Evolutionary conservation across 2,888 invertebrate species (phyloP), one percentile per base, ranked within the genome.

Genomic region (Argyresthia albistria): DNA sequence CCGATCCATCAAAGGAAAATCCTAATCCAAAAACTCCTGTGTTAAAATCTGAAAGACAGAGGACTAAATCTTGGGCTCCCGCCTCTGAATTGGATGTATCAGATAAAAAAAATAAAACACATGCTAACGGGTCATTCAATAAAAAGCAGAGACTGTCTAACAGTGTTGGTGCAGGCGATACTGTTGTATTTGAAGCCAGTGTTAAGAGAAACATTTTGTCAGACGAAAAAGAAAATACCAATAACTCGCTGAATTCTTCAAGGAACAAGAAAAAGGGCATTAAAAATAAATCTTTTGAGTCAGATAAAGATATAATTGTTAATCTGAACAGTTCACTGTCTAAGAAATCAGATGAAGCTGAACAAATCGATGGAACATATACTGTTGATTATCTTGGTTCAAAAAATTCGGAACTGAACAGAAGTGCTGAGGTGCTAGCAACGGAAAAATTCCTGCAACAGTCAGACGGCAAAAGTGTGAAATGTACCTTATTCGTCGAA

Each of bases 401-500:
- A 14, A 7, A 45, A 45, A 14, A 10, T 39, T 25, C n/a, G 43
- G 55, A 10, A 59, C 43, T 60, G 60, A 57, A n/a, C 25, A 25
- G 25, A 25, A 25, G 25, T 25, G 25, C 25, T 6, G 25, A 25
- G 6, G 25, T 25, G 6, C 10, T 10, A 14, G 45, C 14, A 35
- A 60, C 66, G 35, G 58, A 59, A 56, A 69, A 67, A 51, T 57
- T 79, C 42, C 71, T 80, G 55, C 60, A 69, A 55, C 67, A 63
- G 46, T 53, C 63, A n/a, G 73, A 76, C 25, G 63, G 51, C 55
- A 58, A 58, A 2, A 49, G 61, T 54, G 59, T 78, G 8, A 58
- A 72, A 58, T 58, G 76, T 15, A 58, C 67, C 12, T 60, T 82
- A 16, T 62, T 69, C 35, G 73, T 78, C 54, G 83, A 84, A 52